A percentile compares a stretch with the other conserved stretches of the same genome.
phyloP scores from a whole-genome alignment of 2,888 invertebrate species.

The Sphaerophoria taeniata region DNA sequence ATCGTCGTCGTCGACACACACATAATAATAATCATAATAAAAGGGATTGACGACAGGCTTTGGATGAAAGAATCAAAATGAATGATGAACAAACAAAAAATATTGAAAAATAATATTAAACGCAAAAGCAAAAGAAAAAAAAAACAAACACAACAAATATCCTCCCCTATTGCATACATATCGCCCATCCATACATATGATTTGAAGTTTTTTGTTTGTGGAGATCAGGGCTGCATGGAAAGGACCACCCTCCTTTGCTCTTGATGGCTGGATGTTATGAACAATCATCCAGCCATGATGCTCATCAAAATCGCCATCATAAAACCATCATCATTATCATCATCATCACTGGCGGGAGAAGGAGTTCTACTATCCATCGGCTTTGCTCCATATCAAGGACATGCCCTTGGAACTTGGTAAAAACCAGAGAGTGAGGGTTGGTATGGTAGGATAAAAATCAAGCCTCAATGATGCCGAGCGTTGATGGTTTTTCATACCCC shows the following conservation, averaged over 20 bases:
- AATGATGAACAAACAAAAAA: background rate
- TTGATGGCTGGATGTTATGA: constrained; percentile 42
- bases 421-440: background rate
- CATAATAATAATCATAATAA: constrained; percentile 8
- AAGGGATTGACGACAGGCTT: constrained; percentile 12
- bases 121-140: constrained; percentile 18
- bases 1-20: background rate
- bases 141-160: constrained; percentile 10
- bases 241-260: constrained; percentile 26
- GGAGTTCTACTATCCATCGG: background rate
- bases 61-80: background rate
- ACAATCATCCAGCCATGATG: constrained; percentile 57
- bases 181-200: background rate
- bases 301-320: constrained; percentile 73
- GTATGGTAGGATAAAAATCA: background rate
- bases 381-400: constrained; percentile 17
- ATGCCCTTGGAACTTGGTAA: constrained; percentile 30
- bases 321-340: constrained; percentile 58
- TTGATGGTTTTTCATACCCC: background rate
- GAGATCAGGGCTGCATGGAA: background rate
- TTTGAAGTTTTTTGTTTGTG: background rate
- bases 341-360: background rate
- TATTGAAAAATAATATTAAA: constrained; percentile 74
- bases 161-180: background rate
- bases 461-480: background rate